Conservation (phyloP, 1,140 invertebrate genomes). For the Habropoda laboriosa region DNA sequence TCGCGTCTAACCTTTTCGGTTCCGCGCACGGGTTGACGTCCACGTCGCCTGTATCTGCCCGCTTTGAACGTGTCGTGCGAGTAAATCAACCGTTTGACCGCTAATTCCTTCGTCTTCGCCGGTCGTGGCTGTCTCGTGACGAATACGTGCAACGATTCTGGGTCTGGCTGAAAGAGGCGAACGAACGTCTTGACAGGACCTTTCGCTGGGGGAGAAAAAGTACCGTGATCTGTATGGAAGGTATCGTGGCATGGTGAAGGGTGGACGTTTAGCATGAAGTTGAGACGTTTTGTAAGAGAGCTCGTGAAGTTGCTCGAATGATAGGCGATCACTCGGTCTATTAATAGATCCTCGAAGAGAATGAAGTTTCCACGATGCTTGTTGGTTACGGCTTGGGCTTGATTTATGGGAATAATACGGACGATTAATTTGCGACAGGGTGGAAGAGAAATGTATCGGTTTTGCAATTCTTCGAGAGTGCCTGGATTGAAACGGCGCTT, state of each 20-base stretch:
- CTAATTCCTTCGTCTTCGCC: constrained; percentile 27
- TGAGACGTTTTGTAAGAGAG: neutral
- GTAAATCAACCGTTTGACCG: constrained; percentile 51
- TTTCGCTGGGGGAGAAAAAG: neutral
- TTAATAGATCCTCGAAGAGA: neutral
- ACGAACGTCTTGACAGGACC: neutral
- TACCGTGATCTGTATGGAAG: too few species aligned
- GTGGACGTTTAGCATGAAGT: neutral
- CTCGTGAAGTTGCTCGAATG: neutral
- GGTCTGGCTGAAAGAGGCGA: too few species aligned
- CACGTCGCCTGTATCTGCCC: constrained; percentile 22
- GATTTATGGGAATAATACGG: too few species aligned
- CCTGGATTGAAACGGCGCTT: too few species aligned
- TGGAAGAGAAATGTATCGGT: too few species aligned
- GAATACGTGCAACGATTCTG: constrained; percentile 2
- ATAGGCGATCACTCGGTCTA: too few species aligned
- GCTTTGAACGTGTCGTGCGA: constrained; percentile 42
- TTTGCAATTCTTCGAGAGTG: too few species aligned
- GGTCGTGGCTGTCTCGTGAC: neutral
- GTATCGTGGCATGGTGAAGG: neutral
- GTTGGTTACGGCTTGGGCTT: too few species aligned
- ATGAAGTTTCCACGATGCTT: neutral
- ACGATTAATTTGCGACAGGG: too few species aligned
- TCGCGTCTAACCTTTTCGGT: constrained; percentile 45
- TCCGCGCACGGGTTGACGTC: constrained; percentile 35